Conservation (phyloP, 1,140 invertebrate genomes). For the Brachionus sp. region DNA sequence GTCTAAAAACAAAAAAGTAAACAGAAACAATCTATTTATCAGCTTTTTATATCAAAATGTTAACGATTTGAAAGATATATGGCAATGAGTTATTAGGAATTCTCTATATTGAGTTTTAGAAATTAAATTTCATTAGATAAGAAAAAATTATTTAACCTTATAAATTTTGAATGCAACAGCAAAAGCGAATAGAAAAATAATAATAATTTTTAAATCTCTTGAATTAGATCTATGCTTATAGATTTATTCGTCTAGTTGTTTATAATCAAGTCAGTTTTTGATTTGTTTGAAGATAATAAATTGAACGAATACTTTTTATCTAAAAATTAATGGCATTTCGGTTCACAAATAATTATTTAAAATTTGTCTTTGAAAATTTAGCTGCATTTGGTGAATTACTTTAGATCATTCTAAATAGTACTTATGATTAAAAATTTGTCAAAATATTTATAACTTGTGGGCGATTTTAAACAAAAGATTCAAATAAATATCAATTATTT, state of each 20-base stretch:
- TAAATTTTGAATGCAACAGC: background rate
- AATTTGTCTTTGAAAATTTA: background rate
- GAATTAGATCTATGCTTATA: background rate
- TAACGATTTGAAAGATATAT: background rate
- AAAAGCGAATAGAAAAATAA: conserved; percentile 9
- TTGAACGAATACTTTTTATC: background rate
- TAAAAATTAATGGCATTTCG: background rate
- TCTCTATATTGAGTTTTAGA: background rate
- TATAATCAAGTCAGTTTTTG: background rate
- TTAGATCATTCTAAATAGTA: background rate
- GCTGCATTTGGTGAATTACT: background rate
- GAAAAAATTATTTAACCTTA: conserved; percentile 39
- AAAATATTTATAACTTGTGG: conserved; percentile 22
- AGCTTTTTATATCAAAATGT: conserved; percentile 5
- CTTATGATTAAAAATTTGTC: conserved; percentile 3
- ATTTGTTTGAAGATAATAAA: background rate
- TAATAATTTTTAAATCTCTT: conserved; percentile 5
- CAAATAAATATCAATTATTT: background rate
- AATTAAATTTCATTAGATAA: conserved; percentile 17
- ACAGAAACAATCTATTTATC: conserved; percentile 3
- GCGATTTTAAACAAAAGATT: background rate
- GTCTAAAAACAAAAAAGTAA: background rate
- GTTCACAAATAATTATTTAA: background rate
- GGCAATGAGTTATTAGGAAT: background rate
- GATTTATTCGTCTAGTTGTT: background rate